A percentile compares a stretch with the other conserved stretches of the same genome.
phyloP scores from a whole-genome alignment of 2,888 invertebrate species.

The Eremobia ochroleuca region DNA sequence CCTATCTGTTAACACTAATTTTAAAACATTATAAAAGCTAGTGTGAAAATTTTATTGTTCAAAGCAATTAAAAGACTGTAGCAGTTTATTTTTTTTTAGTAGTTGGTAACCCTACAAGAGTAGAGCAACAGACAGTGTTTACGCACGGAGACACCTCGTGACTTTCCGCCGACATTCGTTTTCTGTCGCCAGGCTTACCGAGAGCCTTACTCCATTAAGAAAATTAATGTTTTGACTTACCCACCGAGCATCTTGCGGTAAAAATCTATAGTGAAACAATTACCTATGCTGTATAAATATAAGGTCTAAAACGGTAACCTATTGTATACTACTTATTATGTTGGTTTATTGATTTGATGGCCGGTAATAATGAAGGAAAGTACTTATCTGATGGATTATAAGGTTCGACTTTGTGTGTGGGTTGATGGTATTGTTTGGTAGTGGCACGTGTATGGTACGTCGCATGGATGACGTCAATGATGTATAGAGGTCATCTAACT shows the following conservation, averaged over 20 bases:
- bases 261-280: constrained; percentile 69
- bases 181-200: constrained; percentile 84
- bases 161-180: constrained; percentile 76
- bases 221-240: constrained; percentile 91
- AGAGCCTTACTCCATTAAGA: constrained; percentile 90
- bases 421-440: constrained; percentile 28
- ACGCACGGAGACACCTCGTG: constrained; percentile 85
- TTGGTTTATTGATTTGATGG: constrained; percentile 49
- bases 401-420: constrained; percentile 23
- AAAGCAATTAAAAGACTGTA: no score
- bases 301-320: no score
- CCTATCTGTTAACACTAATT: no score
- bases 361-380: constrained; percentile 27
- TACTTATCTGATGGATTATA: constrained; percentile 34
- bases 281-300: constrained; percentile 41
- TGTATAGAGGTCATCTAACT: constrained; percentile 3
- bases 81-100: neutral
- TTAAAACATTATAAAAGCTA: no score
- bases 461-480: constrained; percentile 35
- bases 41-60: no score
- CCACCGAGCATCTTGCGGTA: constrained; percentile 73
- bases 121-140: constrained; percentile 84
- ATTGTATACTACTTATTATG: constrained; percentile 23
- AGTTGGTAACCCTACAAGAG: constrained; percentile 49
- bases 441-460: constrained; percentile 16